Evolutionary conservation across 2,888 invertebrate genomes (phyloP).

Genomic region (Macrosiphum euphorbiae): DNA sequence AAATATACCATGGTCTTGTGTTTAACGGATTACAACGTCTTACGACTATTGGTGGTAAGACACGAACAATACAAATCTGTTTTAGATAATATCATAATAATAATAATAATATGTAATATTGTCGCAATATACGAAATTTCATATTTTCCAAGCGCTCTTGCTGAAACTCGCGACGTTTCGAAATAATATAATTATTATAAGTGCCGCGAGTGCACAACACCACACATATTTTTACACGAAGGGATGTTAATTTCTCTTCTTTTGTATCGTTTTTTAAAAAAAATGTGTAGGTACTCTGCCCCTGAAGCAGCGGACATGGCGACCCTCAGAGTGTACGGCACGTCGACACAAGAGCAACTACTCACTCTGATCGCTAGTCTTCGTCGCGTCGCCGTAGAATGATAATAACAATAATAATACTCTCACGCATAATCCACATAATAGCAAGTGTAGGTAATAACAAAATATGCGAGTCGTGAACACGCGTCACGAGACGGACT

Average conservation of each 20-base stretch:
- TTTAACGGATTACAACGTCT: neutral
- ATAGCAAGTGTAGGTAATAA: neutral
- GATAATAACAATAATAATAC: neutral
- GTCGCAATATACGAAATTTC: neutral
- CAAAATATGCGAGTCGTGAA: neutral
- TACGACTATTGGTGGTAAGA: neutral
- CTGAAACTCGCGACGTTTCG: neutral
- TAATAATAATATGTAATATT: neutral
- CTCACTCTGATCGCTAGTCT: neutral
- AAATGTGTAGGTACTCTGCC: neutral
- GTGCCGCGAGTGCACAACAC: neutral
- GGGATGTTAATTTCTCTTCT: neutral
- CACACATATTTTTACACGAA: neutral
- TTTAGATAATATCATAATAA: neutral
- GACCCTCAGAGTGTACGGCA: neutral
- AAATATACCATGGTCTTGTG: neutral
- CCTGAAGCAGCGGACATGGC: neutral
- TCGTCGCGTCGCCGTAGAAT: neutral
- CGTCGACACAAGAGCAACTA: neutral
- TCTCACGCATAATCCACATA: neutral
- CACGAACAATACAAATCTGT: neutral
- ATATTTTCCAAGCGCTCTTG: neutral
- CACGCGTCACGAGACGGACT: neutral
- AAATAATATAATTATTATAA: neutral
- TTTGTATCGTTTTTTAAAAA: neutral